Percentiles rank a stretch among this genome's conserved stretches.
These are phyloP conservation scores for Malurus alboscapulatus DNA, from an alignment of 2,113 vertebrate genomes.

Conservation along the genomic window DNA sequence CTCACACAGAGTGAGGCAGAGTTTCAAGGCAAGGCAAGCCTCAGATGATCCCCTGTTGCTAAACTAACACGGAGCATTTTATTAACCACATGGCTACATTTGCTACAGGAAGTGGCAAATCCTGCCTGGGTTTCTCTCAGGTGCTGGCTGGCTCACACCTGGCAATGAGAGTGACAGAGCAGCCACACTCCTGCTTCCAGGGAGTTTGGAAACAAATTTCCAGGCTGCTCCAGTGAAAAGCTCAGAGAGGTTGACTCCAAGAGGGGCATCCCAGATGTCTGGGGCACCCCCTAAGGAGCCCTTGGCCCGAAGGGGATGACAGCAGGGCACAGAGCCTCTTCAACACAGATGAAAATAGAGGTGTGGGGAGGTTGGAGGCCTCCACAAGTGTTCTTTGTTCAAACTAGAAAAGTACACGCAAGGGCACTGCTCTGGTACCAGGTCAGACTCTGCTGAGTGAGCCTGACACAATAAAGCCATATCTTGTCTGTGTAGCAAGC, in stretches of 20 bases:
- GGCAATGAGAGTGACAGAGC: accelerated
- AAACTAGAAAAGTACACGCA: neutral
- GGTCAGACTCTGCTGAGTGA: neutral
- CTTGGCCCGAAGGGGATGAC: accelerated
- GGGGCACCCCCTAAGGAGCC: neutral
- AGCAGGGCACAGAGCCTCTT: neutral
- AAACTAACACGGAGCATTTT: neutral
- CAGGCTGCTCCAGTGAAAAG: neutral
- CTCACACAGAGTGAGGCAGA: neutral
- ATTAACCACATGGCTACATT: neutral
- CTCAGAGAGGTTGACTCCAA: accelerated
- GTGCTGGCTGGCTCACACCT: neutral
- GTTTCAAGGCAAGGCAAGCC: neutral
- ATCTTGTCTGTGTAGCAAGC: neutral
- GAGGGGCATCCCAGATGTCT: accelerated
- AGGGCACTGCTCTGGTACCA: neutral
- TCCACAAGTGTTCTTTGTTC: neutral
- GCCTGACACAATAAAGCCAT: neutral
- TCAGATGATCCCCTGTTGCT: neutral
- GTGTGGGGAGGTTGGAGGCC: neutral
- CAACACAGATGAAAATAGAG: accelerated
- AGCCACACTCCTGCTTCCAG: neutral
- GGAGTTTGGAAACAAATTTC: neutral
- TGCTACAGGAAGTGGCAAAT: neutral
- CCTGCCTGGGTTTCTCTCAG: neutral